Conservation (phyloP, 2,888 invertebrate species). For the Dryobota labecula region DNA sequence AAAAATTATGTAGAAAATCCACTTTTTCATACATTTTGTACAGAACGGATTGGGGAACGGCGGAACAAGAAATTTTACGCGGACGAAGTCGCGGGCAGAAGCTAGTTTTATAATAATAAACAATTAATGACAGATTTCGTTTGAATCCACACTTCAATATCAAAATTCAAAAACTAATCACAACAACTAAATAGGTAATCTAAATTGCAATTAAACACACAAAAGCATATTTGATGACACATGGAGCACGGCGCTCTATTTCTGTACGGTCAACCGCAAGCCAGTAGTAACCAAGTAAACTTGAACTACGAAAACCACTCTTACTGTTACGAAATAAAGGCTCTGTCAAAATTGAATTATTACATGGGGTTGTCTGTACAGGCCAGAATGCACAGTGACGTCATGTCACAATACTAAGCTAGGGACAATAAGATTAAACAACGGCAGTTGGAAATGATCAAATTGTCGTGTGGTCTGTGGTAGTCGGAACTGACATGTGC, state of each 20-base stretch:
- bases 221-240: slow-evolving; percentile 45
- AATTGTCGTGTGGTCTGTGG: slow-evolving; percentile 1
- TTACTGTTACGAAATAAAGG: slow-evolving; percentile 14
- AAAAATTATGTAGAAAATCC: too few relatives aligned
- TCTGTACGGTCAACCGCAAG: slow-evolving; percentile 8
- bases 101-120: not conserved
- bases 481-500: not conserved
- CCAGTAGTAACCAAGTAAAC: not conserved
- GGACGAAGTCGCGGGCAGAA: too few relatives aligned
- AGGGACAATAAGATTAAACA: slow-evolving; percentile 26
- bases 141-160: not conserved
- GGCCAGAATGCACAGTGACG: slow-evolving; percentile 7
- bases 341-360: not conserved
- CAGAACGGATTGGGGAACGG: too few relatives aligned
- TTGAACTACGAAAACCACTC: slow-evolving; percentile 2
- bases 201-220: slow-evolving; percentile 50
- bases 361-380: too few relatives aligned
- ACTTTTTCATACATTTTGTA: too few relatives aligned
- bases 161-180: slow-evolving; percentile 38
- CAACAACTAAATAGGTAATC: slow-evolving; percentile 25
- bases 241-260: not conserved
- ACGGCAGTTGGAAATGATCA: slow-evolving; percentile 37
- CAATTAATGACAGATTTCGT: not conserved
- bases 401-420: slow-evolving; percentile 19
- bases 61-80: too few relatives aligned